A percentile compares a stretch with the other conserved stretches of the same genome.
Conservation (phyloP, 1,140 invertebrate species). For the Drosophila ogumai region DNA sequence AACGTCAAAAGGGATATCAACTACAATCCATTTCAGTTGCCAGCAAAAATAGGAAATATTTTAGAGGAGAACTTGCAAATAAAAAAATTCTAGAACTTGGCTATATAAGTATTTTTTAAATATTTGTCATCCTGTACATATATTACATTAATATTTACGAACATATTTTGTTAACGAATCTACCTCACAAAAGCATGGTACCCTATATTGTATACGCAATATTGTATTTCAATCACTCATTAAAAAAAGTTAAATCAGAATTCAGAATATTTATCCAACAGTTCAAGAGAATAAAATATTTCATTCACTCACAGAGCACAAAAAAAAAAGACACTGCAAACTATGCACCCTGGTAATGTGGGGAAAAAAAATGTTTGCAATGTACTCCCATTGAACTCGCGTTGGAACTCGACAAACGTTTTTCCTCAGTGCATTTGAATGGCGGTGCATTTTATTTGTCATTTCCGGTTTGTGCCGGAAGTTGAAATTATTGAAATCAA, state of each 20-base stretch:
- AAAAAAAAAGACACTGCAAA: slow-evolving; percentile 1
- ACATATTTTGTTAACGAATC: no score
- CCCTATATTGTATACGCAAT: neutral
- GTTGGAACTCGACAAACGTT: neutral
- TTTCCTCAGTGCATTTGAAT: slow-evolving; percentile 56
- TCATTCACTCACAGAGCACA: neutral
- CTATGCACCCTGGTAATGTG: neutral
- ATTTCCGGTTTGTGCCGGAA: slow-evolving; percentile 78
- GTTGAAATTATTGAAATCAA: slow-evolving; percentile 80
- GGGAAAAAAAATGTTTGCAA: neutral
- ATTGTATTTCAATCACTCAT: slow-evolving; percentile 39
- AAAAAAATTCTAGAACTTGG: neutral
- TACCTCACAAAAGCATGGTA: neutral
- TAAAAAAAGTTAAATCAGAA: slow-evolving; percentile 8
- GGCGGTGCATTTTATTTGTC: slow-evolving; percentile 74
- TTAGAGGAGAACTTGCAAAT: accelerated
- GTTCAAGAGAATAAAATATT: slow-evolving; percentile 18
- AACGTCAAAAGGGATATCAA: neutral
- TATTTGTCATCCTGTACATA: no score
- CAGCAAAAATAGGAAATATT: neutral
- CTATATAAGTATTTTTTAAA: no score
- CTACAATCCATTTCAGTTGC: neutral
- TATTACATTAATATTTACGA: neutral
- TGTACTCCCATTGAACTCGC: neutral
- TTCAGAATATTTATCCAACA: slow-evolving; percentile 9